Base-by-base conservation (phyloP, 2,113 vertebrate species). In the Antechinus stuartii region DNA sequence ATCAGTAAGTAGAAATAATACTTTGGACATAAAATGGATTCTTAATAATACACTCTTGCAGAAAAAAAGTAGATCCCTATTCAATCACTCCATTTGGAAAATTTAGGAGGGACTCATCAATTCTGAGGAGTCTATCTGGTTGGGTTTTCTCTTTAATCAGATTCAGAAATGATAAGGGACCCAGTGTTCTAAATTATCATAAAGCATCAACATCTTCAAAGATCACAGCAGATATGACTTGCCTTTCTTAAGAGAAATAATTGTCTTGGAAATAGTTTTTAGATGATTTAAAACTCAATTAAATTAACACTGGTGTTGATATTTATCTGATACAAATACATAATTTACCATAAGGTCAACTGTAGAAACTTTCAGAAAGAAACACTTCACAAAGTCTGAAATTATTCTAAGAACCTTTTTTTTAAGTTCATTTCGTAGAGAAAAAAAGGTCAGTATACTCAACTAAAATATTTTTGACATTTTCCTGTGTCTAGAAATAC, bases 11-110 rank as follows among this genome's bases (percentile, higher is more conserved):
- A 19, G 68, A 84, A 84, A 84, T 42, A 84, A 84, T 42, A 42
- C 8, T 42, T 42, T 84, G 42, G 16, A 23, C 19, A n/a, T 8
- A 84, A 42, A 84, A 84, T 84, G 7, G 5, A 22, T 84, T 84
- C n/a, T 22, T 42, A 84, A 42, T 42, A 84, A 42, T 23, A 84
- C 14, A 49, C 49, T 49, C 49, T 49, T 49, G 49, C 3, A 76
- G 35, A 94, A 96, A 95, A 92, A 55, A 95, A 68, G 95, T 90
- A 14, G 25, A 93, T 90, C 90, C 97, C n/a, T 92, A 95, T 57
- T 95, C 92, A 94, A 56, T 92, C 96, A 97, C 54, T 92, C 90
- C 94, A 55, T 90, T 52, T 90, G 2, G 25, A 94, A 94, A 96
- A 96, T 94, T 23, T 94, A 96, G 90, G 27, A 97, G 53, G 96